Percentiles rank a stretch among this genome's conserved stretches.
phyloP scores from a whole-genome alignment of 2,797 vertebrate species.

The Chanos chanos region DNA sequence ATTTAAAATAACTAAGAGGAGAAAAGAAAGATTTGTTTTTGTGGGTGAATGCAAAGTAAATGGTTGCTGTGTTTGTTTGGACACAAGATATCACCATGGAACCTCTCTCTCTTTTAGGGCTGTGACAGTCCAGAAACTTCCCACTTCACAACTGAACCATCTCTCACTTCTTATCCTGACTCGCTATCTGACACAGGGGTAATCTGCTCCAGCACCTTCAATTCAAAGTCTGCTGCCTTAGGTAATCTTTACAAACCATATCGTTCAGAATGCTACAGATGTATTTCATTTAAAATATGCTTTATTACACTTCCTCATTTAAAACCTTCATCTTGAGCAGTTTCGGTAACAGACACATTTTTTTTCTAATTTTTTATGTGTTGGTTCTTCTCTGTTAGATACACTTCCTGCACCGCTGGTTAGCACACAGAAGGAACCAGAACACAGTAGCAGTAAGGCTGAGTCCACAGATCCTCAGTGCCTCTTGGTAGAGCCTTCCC shows the following conservation, averaged over 20 bases:
- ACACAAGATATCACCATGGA: constrained; percentile 1
- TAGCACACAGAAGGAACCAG: constrained; percentile 9
- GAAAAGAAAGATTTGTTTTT: not conserved
- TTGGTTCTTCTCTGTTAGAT: constrained; percentile 24
- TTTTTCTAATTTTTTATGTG: not conserved
- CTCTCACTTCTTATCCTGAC: not conserved
- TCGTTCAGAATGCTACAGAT: not conserved
- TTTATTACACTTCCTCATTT: too few species aligned
- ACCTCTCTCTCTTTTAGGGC: constrained; percentile 30
- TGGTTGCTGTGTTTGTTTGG: not conserved
- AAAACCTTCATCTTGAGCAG: not conserved
- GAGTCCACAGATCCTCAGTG: not conserved
- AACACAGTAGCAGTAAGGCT: not conserved
- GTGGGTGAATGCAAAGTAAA: too few species aligned
- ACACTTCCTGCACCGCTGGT: constrained; percentile 21
- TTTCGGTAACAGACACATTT: not conserved
- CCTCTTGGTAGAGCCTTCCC: constrained; percentile 14
- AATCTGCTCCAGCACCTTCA: not conserved
- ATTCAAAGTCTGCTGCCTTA: constrained; percentile 2
- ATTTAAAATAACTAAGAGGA: not conserved
- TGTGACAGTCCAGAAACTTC: not conserved
- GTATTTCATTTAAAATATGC: too few species aligned
- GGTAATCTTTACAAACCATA: constrained; percentile 13
- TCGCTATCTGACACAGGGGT: constrained; percentile 5
- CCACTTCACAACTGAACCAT: not conserved